Base-by-base conservation (phyloP, 2,113 vertebrate species). In the Phalacrocorax carbo region DNA sequence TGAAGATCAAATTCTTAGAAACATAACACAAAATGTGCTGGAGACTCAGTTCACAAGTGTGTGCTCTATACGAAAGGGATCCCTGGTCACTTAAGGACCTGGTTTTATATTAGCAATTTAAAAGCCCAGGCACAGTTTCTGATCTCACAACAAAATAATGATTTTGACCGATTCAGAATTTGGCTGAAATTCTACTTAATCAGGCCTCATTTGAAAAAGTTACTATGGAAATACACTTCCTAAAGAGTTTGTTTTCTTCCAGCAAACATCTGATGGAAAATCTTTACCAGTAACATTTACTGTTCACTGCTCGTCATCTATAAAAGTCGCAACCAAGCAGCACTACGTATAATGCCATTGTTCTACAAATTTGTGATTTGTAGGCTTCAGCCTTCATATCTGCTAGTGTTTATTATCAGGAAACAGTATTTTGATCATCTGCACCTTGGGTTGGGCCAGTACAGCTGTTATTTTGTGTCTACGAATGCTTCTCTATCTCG, bases 1-100 rank as follows among this genome's bases (percentile, higher is more conserved):
- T 93, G 71, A 95, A 81, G 81, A 81, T 81, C 21, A 60, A 26
- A 51, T 93, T 94, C 85, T 84, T 44, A 77, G 48, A 95, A 95
- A 83, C 6, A 65, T 52, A 83, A 36, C 12, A 40, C 26, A 55
- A 91, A 92, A 66, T 6, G 10, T 55, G 52, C 44, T 77, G 58
- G 66, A 57, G 38, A 17, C 15, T 88, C 48, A 32, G 68, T 83
- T 76, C 61, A 57, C 72, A 60, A 83, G 16, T 20, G 17, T 40
- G 38, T 36, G 34, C 49, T 86, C 30, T 44, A 10, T 75, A 32
- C 26, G 25, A 83, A 91, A 88, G 30, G 14, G 27, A 83, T 66
- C 27, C 10, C 42, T 51, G 27, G 64, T 92, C 85, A 48, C 26
- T 68, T 88, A 86, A 93, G 60, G n/a, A 75, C 26, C 14, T 83